Conservation (phyloP, 1,140 invertebrate genomes). For the Papilio dardanus region DNA sequence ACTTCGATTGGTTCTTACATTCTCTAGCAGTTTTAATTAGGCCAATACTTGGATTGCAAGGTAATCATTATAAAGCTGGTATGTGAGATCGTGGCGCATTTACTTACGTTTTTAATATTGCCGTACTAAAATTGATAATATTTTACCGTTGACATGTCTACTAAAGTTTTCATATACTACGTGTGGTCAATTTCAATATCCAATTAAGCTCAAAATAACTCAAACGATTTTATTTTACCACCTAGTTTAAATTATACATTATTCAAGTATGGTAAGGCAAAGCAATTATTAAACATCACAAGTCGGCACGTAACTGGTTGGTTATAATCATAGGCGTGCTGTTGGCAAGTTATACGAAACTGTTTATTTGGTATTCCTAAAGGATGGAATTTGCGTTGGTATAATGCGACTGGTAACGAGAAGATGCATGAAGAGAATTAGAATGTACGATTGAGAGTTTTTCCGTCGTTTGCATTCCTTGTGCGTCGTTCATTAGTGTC, state of each 20-base stretch:
- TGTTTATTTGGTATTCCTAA: background rate
- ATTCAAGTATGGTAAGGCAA: conserved; percentile 15
- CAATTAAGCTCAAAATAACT: background rate
- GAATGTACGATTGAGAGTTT: conserved; percentile 40
- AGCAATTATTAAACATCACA: conserved; percentile 20
- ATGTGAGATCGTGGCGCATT: background rate
- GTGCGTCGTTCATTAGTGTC: background rate
- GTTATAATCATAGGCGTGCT: conserved; percentile 2
- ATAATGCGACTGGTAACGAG: conserved; percentile 46
- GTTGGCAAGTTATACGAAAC: background rate
- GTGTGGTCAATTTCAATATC: background rate
- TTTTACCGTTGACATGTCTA: background rate
- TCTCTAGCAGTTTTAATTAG: conserved; percentile 56
- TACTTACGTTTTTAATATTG: background rate
- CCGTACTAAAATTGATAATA: background rate
- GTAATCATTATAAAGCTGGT: conserved; percentile 20
- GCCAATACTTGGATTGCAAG: conserved; percentile 34
- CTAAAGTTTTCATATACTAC: background rate
- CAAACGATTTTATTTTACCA: background rate
- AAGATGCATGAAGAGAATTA: conserved; percentile 29
- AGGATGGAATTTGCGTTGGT: conserved; percentile 27
- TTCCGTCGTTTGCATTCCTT: conserved; percentile 59
- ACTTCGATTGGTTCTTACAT: conserved; percentile 46
- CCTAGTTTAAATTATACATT: conserved; percentile 11
- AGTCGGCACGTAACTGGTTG: background rate